Conservation (phyloP, 2,888 invertebrate genomes). For the Pristionchus exspectatus region DNA sequence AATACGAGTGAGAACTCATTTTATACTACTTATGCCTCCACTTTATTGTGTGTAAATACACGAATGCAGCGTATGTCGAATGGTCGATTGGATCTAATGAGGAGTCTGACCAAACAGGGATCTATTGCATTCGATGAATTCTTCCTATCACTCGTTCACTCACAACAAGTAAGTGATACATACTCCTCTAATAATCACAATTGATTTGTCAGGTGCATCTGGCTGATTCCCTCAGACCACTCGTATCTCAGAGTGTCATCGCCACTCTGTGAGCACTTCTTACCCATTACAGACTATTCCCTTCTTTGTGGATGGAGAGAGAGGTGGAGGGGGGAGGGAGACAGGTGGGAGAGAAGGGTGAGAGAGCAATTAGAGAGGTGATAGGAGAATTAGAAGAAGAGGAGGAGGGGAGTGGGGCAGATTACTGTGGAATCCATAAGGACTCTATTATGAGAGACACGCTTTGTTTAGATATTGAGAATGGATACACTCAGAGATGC, state of each 20-base stretch:
- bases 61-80: background rate
- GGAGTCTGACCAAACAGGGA: constrained; percentile 43
- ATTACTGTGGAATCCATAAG: constrained; percentile 45
- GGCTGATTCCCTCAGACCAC: constrained; percentile 17
- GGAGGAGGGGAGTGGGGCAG: background rate
- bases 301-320: constrained; percentile 40
- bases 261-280: constrained; percentile 29
- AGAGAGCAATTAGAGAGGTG: constrained; percentile 34
- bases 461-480: constrained; percentile 36
- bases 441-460: background rate
- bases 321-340: background rate
- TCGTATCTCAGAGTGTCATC: background rate
- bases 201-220: constrained; percentile 17
- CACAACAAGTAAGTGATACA: constrained; percentile 23
- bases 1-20: constrained; percentile 15
- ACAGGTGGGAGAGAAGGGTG: constrained; percentile 45
- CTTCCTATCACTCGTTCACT: constrained; percentile 46
- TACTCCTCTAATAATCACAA: background rate
- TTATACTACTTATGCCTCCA: background rate
- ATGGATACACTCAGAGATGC: constrained; percentile 36
- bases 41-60: background rate
- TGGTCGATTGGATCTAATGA: constrained; percentile 46
- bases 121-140: constrained; percentile 40
- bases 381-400: background rate
- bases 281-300: background rate